Evolutionary conservation across 2,888 invertebrate species (phyloP).

Genomic region (Cecidostiba fungosa): DNA sequence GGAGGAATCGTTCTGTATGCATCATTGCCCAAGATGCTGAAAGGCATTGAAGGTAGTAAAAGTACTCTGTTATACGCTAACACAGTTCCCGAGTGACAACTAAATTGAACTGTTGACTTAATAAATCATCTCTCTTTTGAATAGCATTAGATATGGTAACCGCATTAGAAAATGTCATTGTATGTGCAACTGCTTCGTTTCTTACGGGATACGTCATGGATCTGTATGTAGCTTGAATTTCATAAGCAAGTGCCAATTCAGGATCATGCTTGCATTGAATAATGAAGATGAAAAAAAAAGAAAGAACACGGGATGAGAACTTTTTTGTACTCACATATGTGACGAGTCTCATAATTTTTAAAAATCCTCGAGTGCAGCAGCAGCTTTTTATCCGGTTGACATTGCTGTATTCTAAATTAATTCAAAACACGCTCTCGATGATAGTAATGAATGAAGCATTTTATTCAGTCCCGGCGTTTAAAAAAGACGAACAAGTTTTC

Average conservation of each 20-base stretch:
- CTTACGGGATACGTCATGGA: not conserved
- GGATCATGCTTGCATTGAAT: not conserved
- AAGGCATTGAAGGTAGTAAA: not conserved
- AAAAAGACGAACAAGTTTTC: constrained; percentile 25
- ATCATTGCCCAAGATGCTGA: not conserved
- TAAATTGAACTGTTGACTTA: constrained; percentile 28
- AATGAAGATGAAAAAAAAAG: not conserved
- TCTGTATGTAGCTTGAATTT: not conserved
- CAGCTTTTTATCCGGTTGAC: constrained; percentile 18
- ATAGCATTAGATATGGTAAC: not conserved
- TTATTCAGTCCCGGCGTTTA: not conserved
- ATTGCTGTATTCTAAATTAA: constrained; percentile 13
- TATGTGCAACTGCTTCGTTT: not conserved
- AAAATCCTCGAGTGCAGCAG: not conserved
- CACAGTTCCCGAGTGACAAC: constrained; percentile 6
- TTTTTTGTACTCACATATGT: not conserved
- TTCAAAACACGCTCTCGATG: constrained; percentile 18
- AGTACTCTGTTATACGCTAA: not conserved
- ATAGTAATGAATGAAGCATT: constrained; percentile 1
- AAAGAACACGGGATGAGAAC: not conserved
- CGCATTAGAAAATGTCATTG: not conserved
- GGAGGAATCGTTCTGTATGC: not conserved
- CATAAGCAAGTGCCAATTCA: not conserved
- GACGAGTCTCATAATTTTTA: not conserved
- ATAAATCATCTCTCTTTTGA: constrained; percentile 23